Base-by-base conservation (phyloP, 2,797 vertebrate species). In the Phrynocephalus forsythii region DNA sequence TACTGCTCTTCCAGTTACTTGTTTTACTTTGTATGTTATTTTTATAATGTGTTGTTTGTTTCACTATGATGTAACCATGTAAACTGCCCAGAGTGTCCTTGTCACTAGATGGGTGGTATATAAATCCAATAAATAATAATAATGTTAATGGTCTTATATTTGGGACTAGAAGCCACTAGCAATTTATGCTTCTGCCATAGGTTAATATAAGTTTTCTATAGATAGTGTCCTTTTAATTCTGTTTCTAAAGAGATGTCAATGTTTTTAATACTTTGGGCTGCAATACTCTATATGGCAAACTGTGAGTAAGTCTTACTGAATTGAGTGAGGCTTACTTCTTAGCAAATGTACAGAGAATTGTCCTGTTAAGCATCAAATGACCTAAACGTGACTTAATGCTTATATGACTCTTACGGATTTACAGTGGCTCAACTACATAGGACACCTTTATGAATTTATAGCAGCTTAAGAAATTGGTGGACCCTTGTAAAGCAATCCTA, bases 351-450 rank as follows among this genome's bases (percentile, higher is more conserved):
- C 56, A 87, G 50, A 87, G 72, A 44, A 50, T 33, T 87, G 69
- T 26, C 30, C 56, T 82, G 38, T 82, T 82, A 92, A 90, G 80
- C 87, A 60, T 2, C 92, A 91, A 92, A 91, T 77, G 50, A 88
- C 24, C 79, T 86, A 63, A 88, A 72, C 73, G 79, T 72, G 78
- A 63, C 30, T 92, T 90, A 90, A 88, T 0, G 0, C 71, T 93
- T 87, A 87, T 22, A 63, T 60, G 69, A 8, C 85, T 92, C 60
- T 93, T 80, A 82, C 79, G 28, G 75, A 5, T 76, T 94, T 92
- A 88, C 88, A 76, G 66, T 1, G 0, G 76, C 71, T 94, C 88
- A 90, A 86, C 87, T 26, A 28, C 56, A 72, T 79, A 69, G 18
- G 3, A 11, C 80, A 89, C 73, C 6, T 85, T 88, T 33, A 87